Percentiles rank a stretch among this genome's conserved stretches.
Conservation (phyloP, 2,113 vertebrate species). For the Melanostigma gelatinosum region DNA sequence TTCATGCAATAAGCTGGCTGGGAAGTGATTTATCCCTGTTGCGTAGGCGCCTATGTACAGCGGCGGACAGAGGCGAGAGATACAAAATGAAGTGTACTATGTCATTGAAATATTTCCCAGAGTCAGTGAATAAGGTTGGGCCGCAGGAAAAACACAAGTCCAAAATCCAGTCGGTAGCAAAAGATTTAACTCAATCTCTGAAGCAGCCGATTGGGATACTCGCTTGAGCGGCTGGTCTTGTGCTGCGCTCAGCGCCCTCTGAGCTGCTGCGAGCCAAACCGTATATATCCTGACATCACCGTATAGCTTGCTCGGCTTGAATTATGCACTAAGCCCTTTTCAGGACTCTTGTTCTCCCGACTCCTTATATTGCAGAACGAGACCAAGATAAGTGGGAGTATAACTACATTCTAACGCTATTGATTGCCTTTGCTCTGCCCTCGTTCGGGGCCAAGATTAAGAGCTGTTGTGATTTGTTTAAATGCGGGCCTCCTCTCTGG, state of each 20-base stretch:
- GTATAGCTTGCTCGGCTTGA: constrained; percentile 38
- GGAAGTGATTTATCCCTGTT: constrained; percentile 77
- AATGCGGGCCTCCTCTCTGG: constrained; percentile 52
- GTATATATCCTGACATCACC: constrained; percentile 33
- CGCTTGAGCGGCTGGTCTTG: constrained; percentile 18
- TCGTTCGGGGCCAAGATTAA: constrained; percentile 71
- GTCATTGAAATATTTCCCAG: constrained; percentile 73
- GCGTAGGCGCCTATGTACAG: constrained; percentile 61
- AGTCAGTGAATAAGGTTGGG: constrained; percentile 61
- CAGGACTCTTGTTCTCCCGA: constrained; percentile 22
- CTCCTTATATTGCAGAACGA: constrained; percentile 53
- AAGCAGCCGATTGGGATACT: constrained; percentile 30
- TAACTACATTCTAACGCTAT: constrained; percentile 70
- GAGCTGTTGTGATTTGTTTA: constrained; percentile 68
- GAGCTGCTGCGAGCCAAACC: constrained; percentile 8
- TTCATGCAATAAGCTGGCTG: constrained; percentile 80
- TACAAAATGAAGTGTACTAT: constrained; percentile 70
- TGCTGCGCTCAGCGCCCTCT: constrained; percentile 22
- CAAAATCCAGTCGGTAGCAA: constrained; percentile 54
- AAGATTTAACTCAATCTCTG: constrained; percentile 54
- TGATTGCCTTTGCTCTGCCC: constrained; percentile 67
- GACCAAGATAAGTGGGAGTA: constrained; percentile 67
- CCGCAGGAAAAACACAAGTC: constrained; percentile 47
- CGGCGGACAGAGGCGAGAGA: constrained; percentile 73
- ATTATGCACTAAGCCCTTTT: constrained; percentile 46